phyloP scores from a whole-genome alignment of 2,113 vertebrate genomes.

The Aptenodytes patagonicus region DNA sequence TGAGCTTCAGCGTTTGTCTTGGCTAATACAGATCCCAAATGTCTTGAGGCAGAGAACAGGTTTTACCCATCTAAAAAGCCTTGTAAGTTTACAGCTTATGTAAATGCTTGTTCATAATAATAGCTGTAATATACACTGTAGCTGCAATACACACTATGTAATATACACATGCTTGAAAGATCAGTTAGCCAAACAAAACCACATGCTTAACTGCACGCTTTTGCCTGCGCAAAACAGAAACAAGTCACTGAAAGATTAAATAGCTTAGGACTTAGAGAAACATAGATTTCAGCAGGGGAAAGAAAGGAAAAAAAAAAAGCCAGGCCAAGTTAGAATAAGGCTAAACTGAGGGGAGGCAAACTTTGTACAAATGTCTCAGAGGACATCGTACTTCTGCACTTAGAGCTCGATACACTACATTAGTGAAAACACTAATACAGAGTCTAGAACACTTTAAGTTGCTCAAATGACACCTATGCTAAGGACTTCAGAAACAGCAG shows the following conservation, averaged over 20 bases:
- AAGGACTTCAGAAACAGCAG: neutral
- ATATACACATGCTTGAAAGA: neutral
- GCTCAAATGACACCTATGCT: neutral
- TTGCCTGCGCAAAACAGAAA: neutral
- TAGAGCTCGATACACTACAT: neutral
- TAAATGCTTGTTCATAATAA: neutral
- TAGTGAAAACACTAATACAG: neutral
- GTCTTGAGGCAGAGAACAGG: neutral
- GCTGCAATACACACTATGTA: neutral
- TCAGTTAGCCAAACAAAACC: neutral
- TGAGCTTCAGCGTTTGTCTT: neutral
- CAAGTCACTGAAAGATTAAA: neutral
- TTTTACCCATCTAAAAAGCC: constrained; percentile 72
- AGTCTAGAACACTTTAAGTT: neutral
- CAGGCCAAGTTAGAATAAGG: neutral
- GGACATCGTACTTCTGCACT: neutral
- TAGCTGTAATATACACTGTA: neutral
- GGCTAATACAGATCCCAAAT: neutral
- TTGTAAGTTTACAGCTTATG: constrained; percentile 53
- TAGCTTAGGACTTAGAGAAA: neutral
- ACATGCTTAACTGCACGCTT: neutral
- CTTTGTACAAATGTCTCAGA: neutral
- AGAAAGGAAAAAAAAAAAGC: neutral
- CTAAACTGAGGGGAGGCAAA: neutral
- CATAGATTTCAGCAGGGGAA: neutral